Conservation (phyloP, 2,797 vertebrate species). For the Cyclopterus lumpus region DNA sequence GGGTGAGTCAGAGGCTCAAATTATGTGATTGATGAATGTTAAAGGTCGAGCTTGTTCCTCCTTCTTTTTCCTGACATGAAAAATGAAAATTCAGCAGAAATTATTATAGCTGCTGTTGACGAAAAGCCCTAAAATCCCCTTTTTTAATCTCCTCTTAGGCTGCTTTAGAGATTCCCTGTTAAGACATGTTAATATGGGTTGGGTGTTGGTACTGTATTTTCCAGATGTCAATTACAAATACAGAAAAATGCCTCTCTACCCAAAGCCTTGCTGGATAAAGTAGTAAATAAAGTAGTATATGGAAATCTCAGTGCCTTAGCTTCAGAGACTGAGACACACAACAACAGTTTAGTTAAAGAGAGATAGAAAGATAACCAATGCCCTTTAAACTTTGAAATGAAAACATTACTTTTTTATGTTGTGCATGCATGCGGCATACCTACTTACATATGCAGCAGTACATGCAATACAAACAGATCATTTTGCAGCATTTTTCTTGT, state of each 20-base stretch:
- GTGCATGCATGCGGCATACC: background rate
- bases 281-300: background rate
- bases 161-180: background rate
- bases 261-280: background rate
- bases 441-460: background rate
- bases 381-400: background rate
- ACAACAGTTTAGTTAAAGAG: background rate
- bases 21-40: slow-evolving; percentile 12
- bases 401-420: background rate
- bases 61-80: slow-evolving; percentile 4
- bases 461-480: background rate
- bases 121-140: background rate
- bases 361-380: background rate
- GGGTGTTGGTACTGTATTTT: background rate
- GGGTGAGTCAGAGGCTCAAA: slow-evolving; percentile 27
- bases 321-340: background rate
- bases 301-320: background rate
- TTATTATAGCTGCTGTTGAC: background rate
- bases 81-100: background rate
- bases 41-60: slow-evolving; percentile 2
- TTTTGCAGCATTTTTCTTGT: background rate
- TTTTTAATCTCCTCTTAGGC: background rate
- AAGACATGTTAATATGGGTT: background rate
- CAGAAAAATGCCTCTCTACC: background rate
- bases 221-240: background rate